These are phyloP conservation scores for Kryptolebias ocellatus DNA, from an alignment of 2,797 vertebrate species.

Conservation along the genomic window DNA sequence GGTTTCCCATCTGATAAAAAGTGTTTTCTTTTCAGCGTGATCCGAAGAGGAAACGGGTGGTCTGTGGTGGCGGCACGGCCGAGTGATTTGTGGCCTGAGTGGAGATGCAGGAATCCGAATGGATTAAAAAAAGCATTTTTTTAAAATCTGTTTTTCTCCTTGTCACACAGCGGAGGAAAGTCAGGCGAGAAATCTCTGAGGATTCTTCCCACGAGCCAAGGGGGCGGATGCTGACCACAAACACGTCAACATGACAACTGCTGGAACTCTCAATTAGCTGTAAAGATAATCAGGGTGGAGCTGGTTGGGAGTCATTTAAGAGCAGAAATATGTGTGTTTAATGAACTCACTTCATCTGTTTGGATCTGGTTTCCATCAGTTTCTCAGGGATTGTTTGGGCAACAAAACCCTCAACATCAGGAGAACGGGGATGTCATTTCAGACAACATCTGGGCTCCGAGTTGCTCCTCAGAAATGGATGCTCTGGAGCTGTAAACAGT, in stretches of 20 bases:
- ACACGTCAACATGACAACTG: slow-evolving; percentile 27
- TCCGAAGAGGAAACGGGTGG: slow-evolving; percentile 38
- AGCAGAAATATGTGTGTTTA: slow-evolving; percentile 28
- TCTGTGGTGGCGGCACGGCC: slow-evolving; percentile 26
- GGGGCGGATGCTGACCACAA: slow-evolving; percentile 8
- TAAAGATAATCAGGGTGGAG: slow-evolving; percentile 24
- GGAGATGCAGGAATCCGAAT: slow-evolving; percentile 45
- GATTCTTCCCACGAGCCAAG: slow-evolving; percentile 13
- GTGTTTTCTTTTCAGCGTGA: too few species aligned
- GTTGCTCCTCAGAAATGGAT: slow-evolving; percentile 34
- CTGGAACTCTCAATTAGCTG: slow-evolving; percentile 43
- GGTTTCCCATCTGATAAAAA: slow-evolving; percentile 22
- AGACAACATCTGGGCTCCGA: slow-evolving; percentile 28
- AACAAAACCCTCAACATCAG: slow-evolving; percentile 15
- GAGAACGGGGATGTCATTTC: slow-evolving; percentile 20
- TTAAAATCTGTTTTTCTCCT: slow-evolving; percentile 56
- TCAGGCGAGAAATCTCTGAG: slow-evolving; percentile 11
- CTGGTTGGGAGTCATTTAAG: slow-evolving; percentile 11
- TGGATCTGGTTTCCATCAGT: slow-evolving; percentile 62
- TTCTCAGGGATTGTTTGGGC: slow-evolving; percentile 54
- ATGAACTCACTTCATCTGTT: slow-evolving; percentile 23
- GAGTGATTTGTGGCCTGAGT: slow-evolving; percentile 38
- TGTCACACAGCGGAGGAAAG: slow-evolving; percentile 12
- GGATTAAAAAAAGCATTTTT: slow-evolving; percentile 41
- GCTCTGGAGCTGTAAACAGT: slow-evolving; percentile 61